Evolutionary conservation across 2,888 invertebrate species (phyloP), one percentile per base, ranked within the genome.

Genomic region (Blera fallax): DNA sequence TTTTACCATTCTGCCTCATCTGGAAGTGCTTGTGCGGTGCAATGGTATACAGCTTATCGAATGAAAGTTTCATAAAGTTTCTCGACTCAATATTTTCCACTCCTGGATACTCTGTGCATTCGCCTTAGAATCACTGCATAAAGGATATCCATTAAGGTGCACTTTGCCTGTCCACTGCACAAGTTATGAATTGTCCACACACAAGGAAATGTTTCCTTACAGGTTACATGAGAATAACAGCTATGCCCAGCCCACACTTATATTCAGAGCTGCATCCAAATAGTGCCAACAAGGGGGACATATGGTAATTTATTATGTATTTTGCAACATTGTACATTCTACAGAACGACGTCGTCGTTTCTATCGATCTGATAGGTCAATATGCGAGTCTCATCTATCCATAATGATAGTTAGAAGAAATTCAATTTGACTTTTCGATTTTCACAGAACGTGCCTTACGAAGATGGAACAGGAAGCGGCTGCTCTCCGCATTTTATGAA

Each of bases 371-470:
- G 52, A 58, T 48, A 18, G 52, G 45, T 54, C 14, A 79, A 34
- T 11, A 45, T 43, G 48, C 18, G 16, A 60, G 8, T 67, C n/a
- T n/a, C 11, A 43, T 54, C 14, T 34, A n/a, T 21, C n/a, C n/a
- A 7, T 24, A 7, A 64, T 43, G 21, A 18, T 24, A 74, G 56
- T 34, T 65, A 24, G 10, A 18, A 48, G 58, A 65, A 74, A 80
- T 74, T 74, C 74, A 80, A 74, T 80, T 74, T 74, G 60, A 80
- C 58, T 74, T 80, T 67, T 54, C 43, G 50, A 80, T 73, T 50
- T 21, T 43, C 45, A 21, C 37, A 11, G 4, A 62, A 64, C 48
- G 56, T 56, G 65, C 8, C 8, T 7, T 24, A 16, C 14, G 43
- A 16, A 10, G 24, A 10, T 40, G 3, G 21, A 45, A 45, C 29